Percentiles rank a stretch among this genome's conserved stretches.
These are phyloP conservation scores for Geothlypis trichas DNA, from an alignment of 2,113 vertebrate genomes.

Conservation along the genomic window DNA sequence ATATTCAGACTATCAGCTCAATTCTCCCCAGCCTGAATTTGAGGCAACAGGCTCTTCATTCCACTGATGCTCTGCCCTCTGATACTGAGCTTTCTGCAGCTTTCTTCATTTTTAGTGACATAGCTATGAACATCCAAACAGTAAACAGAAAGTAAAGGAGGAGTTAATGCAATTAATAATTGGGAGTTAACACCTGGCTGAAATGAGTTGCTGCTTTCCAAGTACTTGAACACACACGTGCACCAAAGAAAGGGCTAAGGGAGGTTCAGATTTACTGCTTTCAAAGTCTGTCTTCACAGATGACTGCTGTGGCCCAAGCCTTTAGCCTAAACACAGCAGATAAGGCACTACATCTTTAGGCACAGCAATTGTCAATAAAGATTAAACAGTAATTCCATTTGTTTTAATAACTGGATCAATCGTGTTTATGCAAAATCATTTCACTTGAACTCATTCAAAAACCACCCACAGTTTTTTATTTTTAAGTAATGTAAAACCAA, in stretches of 20 bases:
- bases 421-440: not conserved
- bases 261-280: not conserved
- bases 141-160: not conserved
- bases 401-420: not conserved
- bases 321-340: not conserved
- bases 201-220: not conserved
- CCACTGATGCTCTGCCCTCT: not conserved
- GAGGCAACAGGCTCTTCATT: not conserved
- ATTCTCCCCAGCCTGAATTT: not conserved
- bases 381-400: not conserved
- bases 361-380: not conserved
- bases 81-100: not conserved
- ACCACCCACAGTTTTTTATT: not conserved
- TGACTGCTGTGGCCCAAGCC: not conserved
- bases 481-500: not conserved
- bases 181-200: not conserved
- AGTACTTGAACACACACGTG: not conserved
- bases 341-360: not conserved
- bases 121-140: not conserved
- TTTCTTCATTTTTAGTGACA: not conserved
- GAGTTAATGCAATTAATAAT: not conserved
- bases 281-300: not conserved
- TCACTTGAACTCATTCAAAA: not conserved
- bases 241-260: not conserved
- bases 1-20: not conserved